Base-by-base conservation (phyloP, 2,113 vertebrate genomes). In the Atrichornis clamosus region DNA sequence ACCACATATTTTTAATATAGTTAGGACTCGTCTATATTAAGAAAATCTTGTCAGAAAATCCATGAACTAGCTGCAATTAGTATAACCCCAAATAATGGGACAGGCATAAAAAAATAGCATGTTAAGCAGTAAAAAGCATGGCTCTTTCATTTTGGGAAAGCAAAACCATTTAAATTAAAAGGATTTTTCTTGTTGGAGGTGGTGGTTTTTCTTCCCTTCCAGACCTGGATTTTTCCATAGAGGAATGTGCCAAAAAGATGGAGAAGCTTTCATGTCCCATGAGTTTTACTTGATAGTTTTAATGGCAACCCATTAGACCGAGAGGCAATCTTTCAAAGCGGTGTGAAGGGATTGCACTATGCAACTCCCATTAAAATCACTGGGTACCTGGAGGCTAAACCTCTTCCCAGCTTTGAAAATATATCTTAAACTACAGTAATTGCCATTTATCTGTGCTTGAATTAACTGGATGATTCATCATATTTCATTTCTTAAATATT, bases 201-300 rank as follows among this genome's bases (percentile, higher is more conserved):
- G 19, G 0, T 15, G 14, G 11, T 11, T 26, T n/a, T 55, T 78
- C 33, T 44, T 8, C 4, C 21, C n/a, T 68, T 32, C 9, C 10
- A 87, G 5, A 74, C 16, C 78, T 76, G 82, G 37, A 7, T 87
- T 32, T 77, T 70, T 90, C 42, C 60, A 70, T 33, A 89, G 46
- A 95, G 64, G 92, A 94, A 65, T 49, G 18, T 83, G 55, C 79
- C 65, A 89, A 83, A 94, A 88, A 81, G 55, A 93, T 91, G 28
- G 39, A 92, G 53, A 59, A 87, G 17, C 3, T 92, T 96, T 49
- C 46, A 52, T 2, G 6, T 41, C 22, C 23, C 13, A 1, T 15
- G 4, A 7, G 86, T 67, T 64, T 63, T 80, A 74, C 28, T 70
- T 67, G 13, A 23, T 41, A 87, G n/a, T 80, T 93, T 90, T 91